Base-by-base conservation (phyloP, 1,140 invertebrate species). In the Gryllus bimaculatus region DNA sequence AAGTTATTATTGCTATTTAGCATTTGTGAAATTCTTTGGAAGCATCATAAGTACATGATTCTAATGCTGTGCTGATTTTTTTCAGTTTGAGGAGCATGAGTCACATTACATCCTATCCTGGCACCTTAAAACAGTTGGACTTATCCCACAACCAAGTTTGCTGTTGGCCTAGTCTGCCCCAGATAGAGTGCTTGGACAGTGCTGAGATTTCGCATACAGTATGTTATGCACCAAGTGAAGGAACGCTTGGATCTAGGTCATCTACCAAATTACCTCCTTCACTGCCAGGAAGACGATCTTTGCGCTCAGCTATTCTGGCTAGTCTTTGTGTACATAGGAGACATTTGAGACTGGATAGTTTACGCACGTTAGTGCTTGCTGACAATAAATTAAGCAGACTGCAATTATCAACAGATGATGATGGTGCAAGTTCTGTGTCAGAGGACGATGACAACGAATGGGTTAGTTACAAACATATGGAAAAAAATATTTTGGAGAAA, bases 131-230 rank as follows among this genome's bases (percentile, higher is more conserved):
- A 81, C 96, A 98, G 84, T 85, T 99, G 4, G 97, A 99, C 87
- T 87, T 99, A 20, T 96, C 94, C 10, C 93, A 98, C 84, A 99
- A 99, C 86, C 92, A 94, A 84, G 95, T 99, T 77, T 90, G 90
- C 0, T 91, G 92, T 80, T 97, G 95, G 95, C 94, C 94, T 8
- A 94, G 93, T 84, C 85, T 95, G 78, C 93, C 93, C 0, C 93
- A 91, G 81, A 88, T 92, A 0, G 90, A 90, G 77, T 54, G 76
- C 76, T 78, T 79, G 18, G 91, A 92, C 84, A 85, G 88, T 7
- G 89, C 89, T 87, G 88, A 89, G 82, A 86, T 90, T 80, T 89
- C 86, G 4, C 88, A 90, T 73, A 87, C 91, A 18, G 88, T 90
- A n/a, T 93, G 92, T 83, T 92, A 91, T 84, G 88, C 84, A 85